Conservation (phyloP, 2,888 invertebrate genomes). For the Mythimna lalbum region DNA sequence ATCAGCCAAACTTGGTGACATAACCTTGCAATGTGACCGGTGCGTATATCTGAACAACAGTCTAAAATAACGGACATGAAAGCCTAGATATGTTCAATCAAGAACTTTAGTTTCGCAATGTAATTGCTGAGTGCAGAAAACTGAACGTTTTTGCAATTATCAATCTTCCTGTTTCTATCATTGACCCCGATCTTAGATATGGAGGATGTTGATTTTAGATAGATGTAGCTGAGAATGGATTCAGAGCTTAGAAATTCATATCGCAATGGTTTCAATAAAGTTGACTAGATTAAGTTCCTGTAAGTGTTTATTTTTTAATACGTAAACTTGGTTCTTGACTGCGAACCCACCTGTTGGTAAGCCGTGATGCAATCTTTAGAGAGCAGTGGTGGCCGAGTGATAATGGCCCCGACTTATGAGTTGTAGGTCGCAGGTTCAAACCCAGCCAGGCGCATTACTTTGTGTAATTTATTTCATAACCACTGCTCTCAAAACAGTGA, state of each 20-base stretch:
- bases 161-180: conserved; percentile 41
- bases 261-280: no score
- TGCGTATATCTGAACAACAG: background rate
- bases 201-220: conserved; percentile 24
- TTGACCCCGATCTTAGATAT: conserved; percentile 15
- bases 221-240: background rate
- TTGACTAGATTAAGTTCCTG: no score
- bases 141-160: conserved; percentile 34
- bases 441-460: no score
- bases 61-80: conserved; percentile 55
- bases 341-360: no score
- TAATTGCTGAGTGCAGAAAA: conserved; percentile 24
- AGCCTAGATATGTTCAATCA: conserved; percentile 43
- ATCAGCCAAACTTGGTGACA: conserved; percentile 43
- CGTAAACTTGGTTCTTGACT: no score
- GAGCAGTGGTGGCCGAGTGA: no score
- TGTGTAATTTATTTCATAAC: no score
- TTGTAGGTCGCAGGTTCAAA: no score
- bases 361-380: no score
- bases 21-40: conserved; percentile 46
- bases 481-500: no score
- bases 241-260: conserved; percentile 1
- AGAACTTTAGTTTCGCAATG: conserved; percentile 39
- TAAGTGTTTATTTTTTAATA: no score
- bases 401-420: no score